These are phyloP conservation scores for Brachionus angularis DNA, from an alignment of 1,140 invertebrate genomes.

Conservation along the genomic window DNA sequence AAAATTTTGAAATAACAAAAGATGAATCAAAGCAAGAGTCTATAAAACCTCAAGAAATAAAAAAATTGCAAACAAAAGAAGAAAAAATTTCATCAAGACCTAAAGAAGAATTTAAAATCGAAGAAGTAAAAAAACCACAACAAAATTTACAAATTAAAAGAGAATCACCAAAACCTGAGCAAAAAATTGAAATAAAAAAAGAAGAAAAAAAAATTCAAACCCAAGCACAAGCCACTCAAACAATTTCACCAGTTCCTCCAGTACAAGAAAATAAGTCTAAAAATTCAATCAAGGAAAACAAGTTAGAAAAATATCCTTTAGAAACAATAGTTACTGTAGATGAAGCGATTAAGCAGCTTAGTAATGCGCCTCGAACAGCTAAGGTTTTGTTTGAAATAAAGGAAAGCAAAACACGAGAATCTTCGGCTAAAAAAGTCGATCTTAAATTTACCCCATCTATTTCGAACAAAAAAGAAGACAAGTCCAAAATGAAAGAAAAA, in stretches of 20 bases:
- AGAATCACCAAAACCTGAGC: not conserved
- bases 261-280: no score
- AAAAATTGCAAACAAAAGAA: no score
- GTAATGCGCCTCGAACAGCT: conserved; percentile 12
- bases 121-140: not conserved
- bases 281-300: not conserved
- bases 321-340: conserved; percentile 1
- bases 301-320: not conserved
- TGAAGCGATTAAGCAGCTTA: conserved; percentile 6
- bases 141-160: not conserved
- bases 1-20: no score
- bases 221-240: not conserved
- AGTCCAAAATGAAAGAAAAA: no score
- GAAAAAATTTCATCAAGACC: no score
- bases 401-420: conserved; percentile 2
- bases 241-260: not conserved
- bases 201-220: not conserved
- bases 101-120: no score
- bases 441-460: conserved; percentile 24
- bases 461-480: not conserved
- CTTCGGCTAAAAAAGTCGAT: not conserved
- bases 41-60: no score
- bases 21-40: no score
- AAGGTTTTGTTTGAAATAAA: conserved; percentile 17
- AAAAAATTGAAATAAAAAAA: conserved; percentile 5